Base-by-base conservation (phyloP, 2,888 invertebrate species). In the Polyommatus iphigenia region DNA sequence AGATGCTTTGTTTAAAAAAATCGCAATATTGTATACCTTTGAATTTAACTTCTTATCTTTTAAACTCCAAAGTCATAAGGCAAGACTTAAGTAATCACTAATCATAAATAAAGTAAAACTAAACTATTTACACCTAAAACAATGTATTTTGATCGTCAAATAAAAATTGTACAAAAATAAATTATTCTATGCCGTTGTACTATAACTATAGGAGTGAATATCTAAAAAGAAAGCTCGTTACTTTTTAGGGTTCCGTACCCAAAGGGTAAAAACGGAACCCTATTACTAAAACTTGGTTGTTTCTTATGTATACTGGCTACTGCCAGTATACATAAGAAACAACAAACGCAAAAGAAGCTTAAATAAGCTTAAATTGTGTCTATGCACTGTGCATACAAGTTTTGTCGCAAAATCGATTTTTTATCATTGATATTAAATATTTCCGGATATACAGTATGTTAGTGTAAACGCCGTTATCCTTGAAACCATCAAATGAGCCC, bases 151-250 rank as follows among this genome's bases (percentile, higher is more conserved):
- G 50, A 29, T 75, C 75, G 75, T 13, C 20, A 15, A 82, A 83
- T 78, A 85, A 83, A 84, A 83, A 84, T 80, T 82, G 81, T 81
- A 82, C 79, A 82, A 81, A 81, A 81, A 85, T 83, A 83, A 83
- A 80, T 78, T 80, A 79, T 77, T 81, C 81, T 84, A 83, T 81
- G 83, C 80, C 79, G 82, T 82, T 80, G 82, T 82, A 82, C 82
- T 81, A 75, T 29, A 24, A 24, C 54, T 15, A 18, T 29, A 18
- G 10, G 41, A 75, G 46, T 54, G 4, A 67, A 32, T 67, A 29
- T 32, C 67, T 29, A 0, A 67, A 67, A 29, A 32, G 67, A 67
- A 24, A 62, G 59, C 46, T 46, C 46, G 46, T 46, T 41, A n/a
- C 6, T 59, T 59, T 59, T 59, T 20, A 46, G 10, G 46, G 13